Evolutionary conservation across 2,113 vertebrate species (phyloP), one percentile per base, ranked within the genome.

Genomic region (Myotis brandtii): DNA sequence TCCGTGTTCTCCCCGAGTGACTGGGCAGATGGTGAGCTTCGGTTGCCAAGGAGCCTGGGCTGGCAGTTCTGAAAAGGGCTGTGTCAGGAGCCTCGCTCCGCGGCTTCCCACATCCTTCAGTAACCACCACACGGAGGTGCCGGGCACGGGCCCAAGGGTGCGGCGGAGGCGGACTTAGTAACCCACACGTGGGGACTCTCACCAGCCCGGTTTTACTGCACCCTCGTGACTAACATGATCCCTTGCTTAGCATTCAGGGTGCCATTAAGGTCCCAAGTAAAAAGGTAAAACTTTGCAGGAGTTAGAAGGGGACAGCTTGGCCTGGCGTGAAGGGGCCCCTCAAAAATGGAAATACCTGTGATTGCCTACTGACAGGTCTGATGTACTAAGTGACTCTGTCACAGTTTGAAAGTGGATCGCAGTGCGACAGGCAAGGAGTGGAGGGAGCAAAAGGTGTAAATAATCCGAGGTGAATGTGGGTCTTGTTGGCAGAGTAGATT

Each of bases 401-500:
- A 91, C 69, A 94, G 96, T 75, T 95, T 96, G 97, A 93, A 94
- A 92, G 94, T 70, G 95, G 94, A 82, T 93, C 91, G 80, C 67
- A 52, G 91, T 86, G 97, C 95, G 85, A 87, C 88, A 90, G 93
- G 97, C 94, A 97, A 76, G 34, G 97, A 94, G 95, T 92, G 97
- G 96, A 96, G 86, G 81, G 89, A 96, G 77, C 93, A 83, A 95
- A 90, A 97, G 93, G 89, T 97, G 92, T 98, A 97, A 98, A 96
- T 95, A 96, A 96, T 93, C 96, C 7, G 46, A 95, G 80, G 97
- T 96, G 97, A 97, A 94, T 91, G 97, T 20, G 95, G 97, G 97
- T 69, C 97, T 97, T 97, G 97, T 97, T 96, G 97, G 97, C 97
- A 94, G 88, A 30, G 96, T 83, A 73, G 96, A 97, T 97, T 98